Evolutionary conservation across 2,113 vertebrate genomes (phyloP).

Genomic region (Campylomormyrus numenius): DNA sequence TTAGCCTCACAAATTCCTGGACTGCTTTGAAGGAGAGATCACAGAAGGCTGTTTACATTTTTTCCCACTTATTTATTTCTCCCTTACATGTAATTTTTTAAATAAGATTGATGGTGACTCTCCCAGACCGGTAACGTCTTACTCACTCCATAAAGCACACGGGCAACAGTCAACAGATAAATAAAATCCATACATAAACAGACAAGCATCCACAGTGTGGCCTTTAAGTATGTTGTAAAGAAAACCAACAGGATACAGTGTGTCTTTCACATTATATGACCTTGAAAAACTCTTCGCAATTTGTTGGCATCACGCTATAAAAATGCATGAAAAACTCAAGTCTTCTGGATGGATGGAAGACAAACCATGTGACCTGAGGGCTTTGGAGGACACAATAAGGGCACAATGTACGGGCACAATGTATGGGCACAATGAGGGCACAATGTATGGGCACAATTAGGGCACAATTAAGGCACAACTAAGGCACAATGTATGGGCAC

Average conservation of each 20-base stretch:
- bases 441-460: not conserved
- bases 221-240: not conserved
- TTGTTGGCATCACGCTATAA: not conserved
- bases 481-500: not conserved
- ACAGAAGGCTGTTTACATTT: not conserved
- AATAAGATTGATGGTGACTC: not conserved
- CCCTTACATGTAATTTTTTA: not conserved
- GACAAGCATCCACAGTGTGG: not conserved
- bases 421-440: not conserved
- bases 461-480: too few relatives aligned
- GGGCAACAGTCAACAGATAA: not conserved
- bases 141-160: not conserved
- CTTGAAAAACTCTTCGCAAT: not conserved
- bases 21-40: not conserved
- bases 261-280: not conserved
- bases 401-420: not conserved
- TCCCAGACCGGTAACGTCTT: not conserved
- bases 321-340: not conserved
- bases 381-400: not conserved
- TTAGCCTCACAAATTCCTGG: not conserved
- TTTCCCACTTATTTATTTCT: not conserved
- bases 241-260: not conserved
- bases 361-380: not conserved
- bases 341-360: not conserved
- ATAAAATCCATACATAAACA: not conserved